phyloP scores from a whole-genome alignment of 2,797 vertebrate species.

The Pteropus rufus region DNA sequence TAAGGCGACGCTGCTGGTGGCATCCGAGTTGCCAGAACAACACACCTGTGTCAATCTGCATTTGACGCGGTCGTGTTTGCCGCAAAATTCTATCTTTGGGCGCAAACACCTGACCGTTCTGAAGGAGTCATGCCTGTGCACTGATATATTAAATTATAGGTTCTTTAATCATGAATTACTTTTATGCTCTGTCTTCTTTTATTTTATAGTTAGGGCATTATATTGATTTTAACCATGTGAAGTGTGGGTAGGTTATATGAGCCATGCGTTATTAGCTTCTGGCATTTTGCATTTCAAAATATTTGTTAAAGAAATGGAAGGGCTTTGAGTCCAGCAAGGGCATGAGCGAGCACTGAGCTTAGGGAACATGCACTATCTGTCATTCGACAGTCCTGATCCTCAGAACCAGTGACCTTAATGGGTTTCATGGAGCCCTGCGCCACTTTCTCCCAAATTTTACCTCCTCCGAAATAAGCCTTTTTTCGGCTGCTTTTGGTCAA shows the following conservation, averaged over 20 bases:
- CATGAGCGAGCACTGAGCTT: background rate
- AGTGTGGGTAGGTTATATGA: background rate
- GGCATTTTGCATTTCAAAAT: background rate
- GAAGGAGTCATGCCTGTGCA: accelerated
- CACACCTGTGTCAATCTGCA: background rate
- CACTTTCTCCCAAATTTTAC: background rate
- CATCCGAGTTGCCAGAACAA: background rate
- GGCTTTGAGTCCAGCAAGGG: accelerated
- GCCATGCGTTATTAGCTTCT: background rate
- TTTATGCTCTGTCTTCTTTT: background rate
- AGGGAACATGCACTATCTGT: accelerated
- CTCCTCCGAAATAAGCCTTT: background rate
- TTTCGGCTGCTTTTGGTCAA: background rate
- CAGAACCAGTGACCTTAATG: background rate
- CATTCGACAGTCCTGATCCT: background rate
- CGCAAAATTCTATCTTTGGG: background rate
- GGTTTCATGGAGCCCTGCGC: background rate
- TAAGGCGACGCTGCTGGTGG: background rate
- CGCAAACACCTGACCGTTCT: background rate
- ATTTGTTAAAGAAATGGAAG: background rate
- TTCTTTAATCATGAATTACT: background rate
- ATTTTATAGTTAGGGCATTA: background rate
- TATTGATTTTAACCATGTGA: background rate
- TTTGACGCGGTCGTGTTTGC: accelerated
- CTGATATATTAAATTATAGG: accelerated